Percentiles rank a stretch among this genome's conserved stretches.
Conservation (phyloP, 1,140 invertebrate genomes). For the Panagrolaimus sp. region DNA sequence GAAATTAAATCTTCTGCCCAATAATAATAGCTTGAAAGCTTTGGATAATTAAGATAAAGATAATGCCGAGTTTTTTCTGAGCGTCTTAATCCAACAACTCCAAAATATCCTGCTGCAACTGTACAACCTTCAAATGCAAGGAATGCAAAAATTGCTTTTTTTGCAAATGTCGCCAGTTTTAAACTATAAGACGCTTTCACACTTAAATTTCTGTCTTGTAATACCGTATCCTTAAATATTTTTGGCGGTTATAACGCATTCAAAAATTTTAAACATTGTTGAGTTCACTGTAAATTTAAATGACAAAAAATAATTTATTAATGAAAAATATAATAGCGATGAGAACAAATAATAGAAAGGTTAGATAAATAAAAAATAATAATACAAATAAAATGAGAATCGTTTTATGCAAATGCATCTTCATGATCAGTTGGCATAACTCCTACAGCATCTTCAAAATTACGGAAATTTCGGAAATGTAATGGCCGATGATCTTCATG, state of each 20-base stretch:
- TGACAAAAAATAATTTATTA: too few species aligned
- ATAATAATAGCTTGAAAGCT: not conserved
- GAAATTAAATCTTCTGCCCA: not conserved
- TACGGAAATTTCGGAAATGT: slow-evolving; percentile 94
- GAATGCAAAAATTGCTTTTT: not conserved
- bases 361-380: not conserved
- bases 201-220: too few species aligned
- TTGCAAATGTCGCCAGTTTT: not conserved
- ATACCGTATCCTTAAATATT: too few species aligned
- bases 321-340: too few species aligned
- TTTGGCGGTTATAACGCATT: too few species aligned
- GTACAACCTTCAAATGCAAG: not conserved
- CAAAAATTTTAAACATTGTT: too few species aligned
- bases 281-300: too few species aligned
- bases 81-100: not conserved
- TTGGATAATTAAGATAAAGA: not conserved
- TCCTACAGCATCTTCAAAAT: slow-evolving; percentile 72
- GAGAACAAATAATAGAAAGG: too few species aligned
- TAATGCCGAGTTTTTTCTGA: not conserved
- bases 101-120: not conserved
- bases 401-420: slow-evolving; percentile 49
- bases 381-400: not conserved
- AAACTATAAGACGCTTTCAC: not conserved
- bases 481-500: slow-evolving; percentile 94
- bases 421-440: slow-evolving; percentile 48